phyloP scores from a whole-genome alignment of 2,797 vertebrate species.

The Pristis pectinata region DNA sequence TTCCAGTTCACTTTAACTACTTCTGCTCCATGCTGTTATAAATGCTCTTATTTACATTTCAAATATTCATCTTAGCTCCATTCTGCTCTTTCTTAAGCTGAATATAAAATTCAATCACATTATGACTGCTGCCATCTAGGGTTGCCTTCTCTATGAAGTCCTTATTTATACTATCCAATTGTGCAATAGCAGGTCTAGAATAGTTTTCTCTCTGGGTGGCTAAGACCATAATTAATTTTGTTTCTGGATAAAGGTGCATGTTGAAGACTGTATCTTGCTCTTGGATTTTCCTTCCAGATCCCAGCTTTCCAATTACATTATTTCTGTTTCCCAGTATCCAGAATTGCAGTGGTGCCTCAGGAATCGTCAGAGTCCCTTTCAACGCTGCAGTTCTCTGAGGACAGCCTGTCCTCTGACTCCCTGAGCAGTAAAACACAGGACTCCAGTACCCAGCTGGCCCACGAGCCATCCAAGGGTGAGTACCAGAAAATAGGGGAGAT shows the following conservation, averaged over 20 bases:
- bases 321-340: not conserved
- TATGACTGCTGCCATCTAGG: too few species aligned
- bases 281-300: not conserved
- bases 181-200: too few species aligned
- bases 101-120: too few species aligned
- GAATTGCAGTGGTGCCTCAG: accelerated
- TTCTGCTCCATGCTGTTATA: too few species aligned
- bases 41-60: too few species aligned
- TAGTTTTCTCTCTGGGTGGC: too few species aligned
- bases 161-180: too few species aligned
- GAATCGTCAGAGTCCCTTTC: not conserved
- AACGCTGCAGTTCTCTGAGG: not conserved
- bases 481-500: not conserved
- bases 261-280: not conserved
- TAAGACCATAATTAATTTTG: too few species aligned
- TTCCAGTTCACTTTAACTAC: too few species aligned
- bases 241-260: not conserved
- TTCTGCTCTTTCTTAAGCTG: too few species aligned
- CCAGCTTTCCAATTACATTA: not conserved
- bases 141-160: too few species aligned
- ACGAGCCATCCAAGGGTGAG: not conserved
- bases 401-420: not conserved
- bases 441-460: not conserved
- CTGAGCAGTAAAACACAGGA: not conserved
- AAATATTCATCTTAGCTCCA: too few species aligned